Evolutionary conservation across 2,113 vertebrate species (phyloP), one percentile per base, ranked within the genome.

Genomic region (Apus apus): DNA sequence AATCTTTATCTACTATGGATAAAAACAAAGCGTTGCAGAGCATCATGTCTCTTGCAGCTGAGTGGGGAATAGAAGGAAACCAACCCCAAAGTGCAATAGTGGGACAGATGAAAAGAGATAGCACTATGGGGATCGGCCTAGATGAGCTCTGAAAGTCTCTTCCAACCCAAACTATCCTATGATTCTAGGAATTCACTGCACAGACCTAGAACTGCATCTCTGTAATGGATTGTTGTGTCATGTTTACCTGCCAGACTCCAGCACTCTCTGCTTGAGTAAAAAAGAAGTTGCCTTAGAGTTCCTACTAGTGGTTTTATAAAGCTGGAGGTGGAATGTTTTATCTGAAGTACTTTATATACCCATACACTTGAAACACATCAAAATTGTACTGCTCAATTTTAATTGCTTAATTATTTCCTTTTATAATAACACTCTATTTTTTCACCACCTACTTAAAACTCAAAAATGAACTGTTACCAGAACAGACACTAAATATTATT

Each of bases 321-420:
- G 40, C n/a, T 54, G n/a, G 13, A 65, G 6, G 8, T 40, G 11
- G 83, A 76, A 54, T 46, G 5, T 57, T 90, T 85, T 75, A 72
- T 34, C 32, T 75, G 16, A 80, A 34, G n/a, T 25, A 73, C 18
- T 67, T 15, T 20, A 66, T 13, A 76, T 60, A 64, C 5, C 19
- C 15, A 40, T 62, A n/a, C 18, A 77, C 25, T 40, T n/a, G 11
- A 77, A 86, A 82, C 4, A 15, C 11, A 72, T 2, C 1, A 61
- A 86, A 87, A 93, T 6, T 75, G 38, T 27, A 91, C 64, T n/a
- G n/a, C 54, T 91, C 89, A 61, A 45, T 68, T 79, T 72, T 95
- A 90, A 97, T 97, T 95, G 91, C 76, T 74, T 92, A 73, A 93
- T 93, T 91, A 94, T 88, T 97, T 94, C 93, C 77, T 93, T 94